phyloP scores from a whole-genome alignment of 2,797 vertebrate species.

The Coreius guichenoti region DNA sequence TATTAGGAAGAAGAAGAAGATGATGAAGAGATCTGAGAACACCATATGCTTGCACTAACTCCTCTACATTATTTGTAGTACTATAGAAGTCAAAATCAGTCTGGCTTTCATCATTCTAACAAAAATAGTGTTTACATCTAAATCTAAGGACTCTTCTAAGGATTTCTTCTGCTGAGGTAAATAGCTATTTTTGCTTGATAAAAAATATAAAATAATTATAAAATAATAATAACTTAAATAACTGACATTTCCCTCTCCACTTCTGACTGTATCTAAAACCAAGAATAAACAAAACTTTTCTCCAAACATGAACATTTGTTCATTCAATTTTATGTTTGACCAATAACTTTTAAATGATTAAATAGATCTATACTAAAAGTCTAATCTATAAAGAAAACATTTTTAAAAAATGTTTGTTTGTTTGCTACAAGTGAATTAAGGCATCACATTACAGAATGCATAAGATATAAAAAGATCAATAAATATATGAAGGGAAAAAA shows the following conservation, averaged over 20 bases:
- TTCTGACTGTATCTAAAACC: background rate
- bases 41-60: background rate
- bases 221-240: no score
- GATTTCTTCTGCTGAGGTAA: background rate
- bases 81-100: background rate
- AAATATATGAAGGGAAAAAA: background rate
- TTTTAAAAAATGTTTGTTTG: no score
- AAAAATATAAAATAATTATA: no score
- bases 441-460: background rate
- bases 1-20: background rate
- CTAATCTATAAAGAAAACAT: background rate
- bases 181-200: background rate
- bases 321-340: background rate
- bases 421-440: background rate
- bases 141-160: background rate
- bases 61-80: background rate
- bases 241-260: background rate
- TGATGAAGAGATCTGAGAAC: background rate
- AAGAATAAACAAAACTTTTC: background rate
- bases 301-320: no score
- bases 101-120: background rate
- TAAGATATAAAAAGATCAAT: background rate
- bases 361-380: background rate
- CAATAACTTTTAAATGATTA: background rate
- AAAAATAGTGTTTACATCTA: background rate